phyloP scores from a whole-genome alignment of 2,888 invertebrate species.

The Dryadula phaetusa region DNA sequence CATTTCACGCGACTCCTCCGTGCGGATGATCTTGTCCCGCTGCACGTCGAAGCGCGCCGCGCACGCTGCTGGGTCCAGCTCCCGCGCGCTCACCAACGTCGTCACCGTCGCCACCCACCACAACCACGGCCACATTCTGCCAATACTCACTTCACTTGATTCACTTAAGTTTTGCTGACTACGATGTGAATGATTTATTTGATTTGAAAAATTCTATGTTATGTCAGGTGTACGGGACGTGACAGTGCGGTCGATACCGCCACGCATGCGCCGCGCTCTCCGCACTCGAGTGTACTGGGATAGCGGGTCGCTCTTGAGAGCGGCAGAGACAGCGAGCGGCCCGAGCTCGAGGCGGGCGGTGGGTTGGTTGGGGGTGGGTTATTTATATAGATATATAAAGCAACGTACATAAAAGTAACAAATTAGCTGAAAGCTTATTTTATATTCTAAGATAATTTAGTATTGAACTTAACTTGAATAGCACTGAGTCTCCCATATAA shows the following conservation, averaged over 20 bases:
- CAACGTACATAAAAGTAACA: background rate
- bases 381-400: background rate
- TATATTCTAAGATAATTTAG: background rate
- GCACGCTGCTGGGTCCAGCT: slow-evolving; percentile 87
- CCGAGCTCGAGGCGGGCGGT: background rate
- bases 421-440: slow-evolving; percentile 9
- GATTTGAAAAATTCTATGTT: slow-evolving; percentile 22
- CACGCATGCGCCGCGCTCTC: slow-evolving; percentile 56
- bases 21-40: slow-evolving; percentile 94
- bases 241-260: slow-evolving; percentile 54
- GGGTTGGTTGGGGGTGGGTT: background rate
- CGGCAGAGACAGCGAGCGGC: background rate
- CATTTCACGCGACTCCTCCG: slow-evolving; percentile 94
- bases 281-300: background rate
- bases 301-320: slow-evolving; percentile 47
- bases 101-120: slow-evolving; percentile 54
- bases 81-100: slow-evolving; percentile 66
- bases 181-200: slow-evolving; percentile 31
- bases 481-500: no score
- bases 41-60: slow-evolving; percentile 92
- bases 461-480: no score
- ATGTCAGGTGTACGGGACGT: slow-evolving; percentile 20
- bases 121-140: slow-evolving; percentile 51
- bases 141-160: slow-evolving; percentile 22
- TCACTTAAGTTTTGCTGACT: slow-evolving; percentile 15